Evolutionary conservation across 2,888 invertebrate species (phyloP).

Genomic region (Caenorhabditis zanzibari): DNA sequence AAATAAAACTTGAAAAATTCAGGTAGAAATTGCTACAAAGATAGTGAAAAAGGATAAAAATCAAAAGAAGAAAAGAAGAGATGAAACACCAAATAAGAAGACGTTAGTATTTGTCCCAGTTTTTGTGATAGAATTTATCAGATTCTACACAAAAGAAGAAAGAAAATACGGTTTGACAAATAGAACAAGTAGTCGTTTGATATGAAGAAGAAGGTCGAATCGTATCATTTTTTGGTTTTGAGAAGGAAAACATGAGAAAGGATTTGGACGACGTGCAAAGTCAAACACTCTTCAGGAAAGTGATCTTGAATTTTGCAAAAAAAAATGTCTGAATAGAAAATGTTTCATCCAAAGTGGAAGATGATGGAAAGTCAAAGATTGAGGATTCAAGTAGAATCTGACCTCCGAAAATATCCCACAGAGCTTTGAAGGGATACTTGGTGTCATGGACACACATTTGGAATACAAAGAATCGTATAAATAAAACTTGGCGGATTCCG

Average conservation of each 20-base stretch:
- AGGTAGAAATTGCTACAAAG: no score
- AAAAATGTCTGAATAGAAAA: not conserved
- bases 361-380: not conserved
- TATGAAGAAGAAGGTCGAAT: not conserved
- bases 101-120: not conserved
- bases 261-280: not conserved
- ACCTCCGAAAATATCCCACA: not conserved
- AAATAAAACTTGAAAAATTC: no score
- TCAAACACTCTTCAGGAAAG: not conserved
- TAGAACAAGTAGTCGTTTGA: conserved; percentile 13
- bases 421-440: not conserved
- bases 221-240: not conserved
- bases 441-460: not conserved
- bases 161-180: not conserved
- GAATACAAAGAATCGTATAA: not conserved
- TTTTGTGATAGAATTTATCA: not conserved
- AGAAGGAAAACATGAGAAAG: not conserved
- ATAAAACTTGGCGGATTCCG: not conserved
- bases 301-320: not conserved
- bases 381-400: not conserved
- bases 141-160: not conserved
- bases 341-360: not conserved
- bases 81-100: conserved; percentile 1
- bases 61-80: not conserved
- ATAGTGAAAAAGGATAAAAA: not conserved